These are phyloP conservation scores for Rhopalosiphum maidis DNA, from an alignment of 1,140 invertebrate species.

Conservation along the genomic window DNA sequence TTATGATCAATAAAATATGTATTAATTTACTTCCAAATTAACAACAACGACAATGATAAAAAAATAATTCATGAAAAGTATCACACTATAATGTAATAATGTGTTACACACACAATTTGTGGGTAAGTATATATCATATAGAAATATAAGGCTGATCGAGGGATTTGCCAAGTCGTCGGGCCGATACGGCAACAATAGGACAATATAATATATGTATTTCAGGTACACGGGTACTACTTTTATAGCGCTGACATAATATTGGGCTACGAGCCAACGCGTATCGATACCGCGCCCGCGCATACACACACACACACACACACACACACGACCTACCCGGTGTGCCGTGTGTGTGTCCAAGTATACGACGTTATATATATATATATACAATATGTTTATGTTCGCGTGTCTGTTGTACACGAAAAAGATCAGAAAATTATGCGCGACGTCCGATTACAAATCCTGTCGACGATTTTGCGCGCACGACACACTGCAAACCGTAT, in stretches of 20 bases:
- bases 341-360: background rate
- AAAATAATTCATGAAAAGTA: background rate
- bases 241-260: background rate
- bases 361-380: background rate
- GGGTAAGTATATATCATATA: background rate
- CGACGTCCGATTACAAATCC: slow-evolving; percentile 30
- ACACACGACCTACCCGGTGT: background rate
- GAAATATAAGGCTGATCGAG: background rate
- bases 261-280: slow-evolving; percentile 22
- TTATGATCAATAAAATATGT: background rate
- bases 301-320: background rate
- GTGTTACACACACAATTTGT: background rate
- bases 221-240: background rate
- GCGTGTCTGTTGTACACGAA: background rate
- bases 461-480: slow-evolving; percentile 8
- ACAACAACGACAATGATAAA: background rate
- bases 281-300: background rate
- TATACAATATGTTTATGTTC: background rate
- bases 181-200: background rate
- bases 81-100: background rate
- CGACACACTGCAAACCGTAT: background rate
- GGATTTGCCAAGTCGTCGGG: background rate
- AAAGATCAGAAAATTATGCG: slow-evolving; percentile 12
- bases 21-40: background rate
- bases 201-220: background rate